Evolutionary conservation across 2,888 invertebrate species (phyloP), one percentile per base, ranked within the genome.

Genomic region (Muscina levida): DNA sequence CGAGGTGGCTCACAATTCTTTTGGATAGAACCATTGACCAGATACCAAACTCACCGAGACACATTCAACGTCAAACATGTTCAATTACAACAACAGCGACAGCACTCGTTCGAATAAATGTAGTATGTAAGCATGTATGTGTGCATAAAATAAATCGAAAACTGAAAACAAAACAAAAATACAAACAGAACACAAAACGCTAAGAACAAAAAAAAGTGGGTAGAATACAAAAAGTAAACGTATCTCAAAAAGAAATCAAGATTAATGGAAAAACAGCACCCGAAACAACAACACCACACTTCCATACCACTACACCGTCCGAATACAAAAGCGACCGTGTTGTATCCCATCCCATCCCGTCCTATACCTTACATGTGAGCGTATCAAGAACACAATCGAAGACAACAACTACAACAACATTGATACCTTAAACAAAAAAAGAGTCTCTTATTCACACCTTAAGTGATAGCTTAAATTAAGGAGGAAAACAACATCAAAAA

Each of bases 391-490:
- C 39, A 17, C 37, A 59, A 19, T 17, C 8, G n/a, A 67, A 68
- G 42, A 37, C 59, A 59, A 56, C 68, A 73, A 66, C 56, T n/a
- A n/a, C n/a, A n/a, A n/a, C n/a, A n/a, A n/a, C n/a, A n/a, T n/a
- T n/a, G 53, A 51, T n/a, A 67, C 10, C n/a, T n/a, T 22, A 24
- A 2, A 56, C 42, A 22, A 37, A 73, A 56, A n/a, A n/a, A 66
- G 37, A 37, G 1, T 82, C 82, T 82, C 82, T 84, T 82, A 82
- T 84, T 84, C 84, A 84, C 84, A 84, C 84, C 83, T 84, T 79
- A 82, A 83, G 83, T 82, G 83, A 84, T 77, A 83, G 81, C 82
- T 83, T 80, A 82, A 82, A 80, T 67, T 65, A 72, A 67, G 70
- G 39, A 26, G 75, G 70, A 72, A 48, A 79, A 71, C 71, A 78